Conservation (phyloP, 2,113 vertebrate species). For the Tragelaphus buxtoni region DNA sequence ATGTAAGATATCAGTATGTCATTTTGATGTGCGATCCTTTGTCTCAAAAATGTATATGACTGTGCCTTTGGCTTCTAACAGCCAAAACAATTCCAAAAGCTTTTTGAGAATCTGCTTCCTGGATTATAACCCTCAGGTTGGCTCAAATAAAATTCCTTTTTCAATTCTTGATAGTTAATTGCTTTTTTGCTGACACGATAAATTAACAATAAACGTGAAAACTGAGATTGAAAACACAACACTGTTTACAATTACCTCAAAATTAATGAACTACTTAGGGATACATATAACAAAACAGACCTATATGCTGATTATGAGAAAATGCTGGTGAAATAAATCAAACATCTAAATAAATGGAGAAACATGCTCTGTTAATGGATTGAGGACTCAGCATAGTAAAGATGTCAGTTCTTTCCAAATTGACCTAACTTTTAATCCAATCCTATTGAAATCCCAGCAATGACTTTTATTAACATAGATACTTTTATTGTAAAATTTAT, state of each 20-base stretch:
- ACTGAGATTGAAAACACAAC: background rate
- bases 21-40: background rate
- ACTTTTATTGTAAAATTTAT: background rate
- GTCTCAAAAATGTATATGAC: background rate
- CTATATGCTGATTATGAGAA: background rate
- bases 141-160: background rate
- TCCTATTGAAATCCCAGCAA: background rate
- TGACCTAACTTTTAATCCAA: background rate
- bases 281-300: background rate
- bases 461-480: background rate
- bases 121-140: background rate
- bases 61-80: background rate
- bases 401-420: background rate
- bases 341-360: background rate
- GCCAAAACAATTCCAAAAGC: rapidly evolving
- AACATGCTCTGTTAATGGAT: background rate
- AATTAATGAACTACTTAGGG: background rate
- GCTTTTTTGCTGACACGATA: background rate
- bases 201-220: background rate
- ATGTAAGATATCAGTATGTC: background rate
- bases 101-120: background rate
- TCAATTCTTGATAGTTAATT: background rate
- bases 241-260: background rate
- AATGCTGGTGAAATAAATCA: background rate
- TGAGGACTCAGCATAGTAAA: background rate